Evolutionary conservation across 2,113 vertebrate species (phyloP).

Genomic region (Dicerorhinus sumatrensis): DNA sequence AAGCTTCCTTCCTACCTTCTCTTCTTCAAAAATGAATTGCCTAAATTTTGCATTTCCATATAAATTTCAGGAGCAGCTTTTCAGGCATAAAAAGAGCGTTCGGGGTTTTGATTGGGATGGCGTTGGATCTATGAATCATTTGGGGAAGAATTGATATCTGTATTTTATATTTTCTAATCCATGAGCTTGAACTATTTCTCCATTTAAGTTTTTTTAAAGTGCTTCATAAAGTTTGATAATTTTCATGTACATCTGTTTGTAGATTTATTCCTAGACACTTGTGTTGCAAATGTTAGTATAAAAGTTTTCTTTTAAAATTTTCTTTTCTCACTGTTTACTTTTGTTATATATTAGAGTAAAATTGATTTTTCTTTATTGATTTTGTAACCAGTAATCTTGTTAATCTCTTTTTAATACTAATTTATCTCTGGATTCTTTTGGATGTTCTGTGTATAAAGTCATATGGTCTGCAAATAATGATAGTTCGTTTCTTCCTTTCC

Average conservation of each 20-base stretch:
- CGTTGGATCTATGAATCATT: not conserved
- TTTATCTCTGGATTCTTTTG: slow-evolving; percentile 14
- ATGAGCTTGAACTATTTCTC: slow-evolving; percentile 25
- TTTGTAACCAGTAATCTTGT: not conserved
- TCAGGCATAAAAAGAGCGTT: not conserved
- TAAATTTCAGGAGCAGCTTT: slow-evolving; percentile 15
- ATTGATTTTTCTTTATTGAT: not conserved
- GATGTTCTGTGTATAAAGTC: not conserved
- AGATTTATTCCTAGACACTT: slow-evolving; percentile 16
- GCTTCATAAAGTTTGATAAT: not conserved
- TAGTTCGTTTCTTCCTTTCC: not conserved
- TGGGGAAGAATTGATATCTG: not conserved
- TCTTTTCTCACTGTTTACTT: not conserved
- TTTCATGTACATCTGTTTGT: slow-evolving; percentile 4
- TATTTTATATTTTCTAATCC: not conserved
- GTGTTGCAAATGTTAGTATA: not conserved
- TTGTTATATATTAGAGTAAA: not conserved
- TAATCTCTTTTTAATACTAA: slow-evolving; percentile 28
- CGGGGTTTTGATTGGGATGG: not conserved
- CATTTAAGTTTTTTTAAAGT: not conserved
- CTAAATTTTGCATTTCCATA: not conserved
- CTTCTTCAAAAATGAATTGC: not conserved
- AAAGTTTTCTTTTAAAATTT: slow-evolving; percentile 17
- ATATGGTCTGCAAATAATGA: not conserved
- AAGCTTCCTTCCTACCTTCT: not conserved